Evolutionary conservation across 2,888 invertebrate genomes (phyloP).

Genomic region (Vannuccia rotundouncinata): DNA sequence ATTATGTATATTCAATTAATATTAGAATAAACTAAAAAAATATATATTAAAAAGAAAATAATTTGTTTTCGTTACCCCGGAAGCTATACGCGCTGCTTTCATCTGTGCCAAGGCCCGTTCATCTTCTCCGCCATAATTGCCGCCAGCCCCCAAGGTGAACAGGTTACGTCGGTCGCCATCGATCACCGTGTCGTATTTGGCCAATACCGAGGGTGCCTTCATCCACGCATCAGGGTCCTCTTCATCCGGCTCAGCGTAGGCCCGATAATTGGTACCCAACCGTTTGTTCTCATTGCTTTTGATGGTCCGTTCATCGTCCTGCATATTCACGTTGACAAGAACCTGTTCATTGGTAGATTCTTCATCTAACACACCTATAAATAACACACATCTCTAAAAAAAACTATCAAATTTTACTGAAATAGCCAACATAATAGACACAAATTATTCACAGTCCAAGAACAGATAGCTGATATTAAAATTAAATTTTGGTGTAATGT

Average conservation of each 20-base stretch:
- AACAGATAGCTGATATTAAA: no score
- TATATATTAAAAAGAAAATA: no score
- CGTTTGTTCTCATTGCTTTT: slow-evolving; percentile 75
- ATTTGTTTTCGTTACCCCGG: no score
- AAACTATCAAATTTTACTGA: no score
- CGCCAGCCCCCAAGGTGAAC: slow-evolving; percentile 43
- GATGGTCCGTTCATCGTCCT: slow-evolving; percentile 46
- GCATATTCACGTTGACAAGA: slow-evolving; percentile 63
- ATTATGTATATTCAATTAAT: no score
- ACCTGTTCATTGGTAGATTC: slow-evolving; percentile 67
- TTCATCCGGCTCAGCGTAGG: slow-evolving; percentile 69
- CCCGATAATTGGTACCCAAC: slow-evolving; percentile 66
- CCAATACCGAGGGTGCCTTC: slow-evolving; percentile 26
- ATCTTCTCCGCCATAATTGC: slow-evolving; percentile 49
- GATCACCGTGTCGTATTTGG: slow-evolving; percentile 39
- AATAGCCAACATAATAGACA: no score
- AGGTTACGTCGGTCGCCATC: slow-evolving; percentile 22
- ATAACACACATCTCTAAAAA: no score
- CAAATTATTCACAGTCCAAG: no score
- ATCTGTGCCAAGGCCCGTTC: slow-evolving; percentile 53
- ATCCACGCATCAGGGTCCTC: slow-evolving; percentile 45
- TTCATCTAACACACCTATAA: slow-evolving; percentile 63
- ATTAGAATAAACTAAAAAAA: no score
- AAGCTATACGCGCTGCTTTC: slow-evolving; percentile 48
- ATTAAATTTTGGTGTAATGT: no score